Evolutionary conservation across 1,140 invertebrate genomes (phyloP), one percentile per base, ranked within the genome.

Genomic region (Ganaspis sp.): DNA sequence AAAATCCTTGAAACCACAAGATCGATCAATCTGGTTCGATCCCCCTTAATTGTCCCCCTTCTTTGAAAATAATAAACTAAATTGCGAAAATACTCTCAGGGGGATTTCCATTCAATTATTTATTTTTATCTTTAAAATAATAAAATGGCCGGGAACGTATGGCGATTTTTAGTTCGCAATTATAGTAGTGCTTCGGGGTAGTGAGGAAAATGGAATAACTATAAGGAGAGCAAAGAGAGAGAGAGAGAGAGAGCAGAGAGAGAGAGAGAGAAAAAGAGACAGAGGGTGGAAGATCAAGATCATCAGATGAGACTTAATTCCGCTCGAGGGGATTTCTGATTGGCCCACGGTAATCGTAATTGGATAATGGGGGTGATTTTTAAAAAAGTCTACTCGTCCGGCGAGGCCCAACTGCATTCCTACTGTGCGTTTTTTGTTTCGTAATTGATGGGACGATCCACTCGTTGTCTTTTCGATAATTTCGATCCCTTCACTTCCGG

Each of bases 331-430:
- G 11, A 15, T n/a, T 23, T 29, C 58, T 64, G 58, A 64, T 64
- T 64, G 58, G 58, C 58, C 58, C 58, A 64, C 58, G 26, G 58
- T 64, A 64, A 64, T 64, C 58, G 58, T 64, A 64, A 64, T 64
- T 64, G 58, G 58, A 64, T 64, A 64, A 64, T 64, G 23, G 58
- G 58, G 23, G 58, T 21, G 58, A 29, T 64, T 64, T 64, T 64
- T 64, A 12, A 64, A 64, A 64, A 34, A 6, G 23, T 29, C 23
- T 26, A 29, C 58, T 34, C 58, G 26, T 64, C 15, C 21, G 54
- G 23, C 21, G 21, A 9, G 21, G 21, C 54, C 58, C 15, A 34
- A 34, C 58, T 64, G 58, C 58, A 64, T 64, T 64, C 23, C 58
- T 64, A 64, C 58, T n/a, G 45, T 49, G 8, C 58, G 23, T 29